Evolutionary conservation across 2,888 invertebrate genomes (phyloP).

Genomic region (Cloeon dipterum): DNA sequence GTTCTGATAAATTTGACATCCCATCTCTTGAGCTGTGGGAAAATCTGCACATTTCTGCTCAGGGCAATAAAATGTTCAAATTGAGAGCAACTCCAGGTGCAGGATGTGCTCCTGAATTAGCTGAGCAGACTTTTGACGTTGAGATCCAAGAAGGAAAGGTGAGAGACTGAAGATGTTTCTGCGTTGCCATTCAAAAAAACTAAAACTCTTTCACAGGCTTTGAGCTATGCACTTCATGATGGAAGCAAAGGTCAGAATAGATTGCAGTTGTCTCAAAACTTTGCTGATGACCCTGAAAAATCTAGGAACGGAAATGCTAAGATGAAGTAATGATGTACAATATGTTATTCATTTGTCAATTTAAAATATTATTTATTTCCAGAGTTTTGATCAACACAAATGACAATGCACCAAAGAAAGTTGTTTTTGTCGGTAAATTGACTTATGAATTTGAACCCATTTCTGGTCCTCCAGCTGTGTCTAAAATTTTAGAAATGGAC

Average conservation of each 20-base stretch:
- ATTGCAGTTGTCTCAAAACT: no score
- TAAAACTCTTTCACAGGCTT: slow-evolving; percentile 1
- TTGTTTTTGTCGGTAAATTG: no score
- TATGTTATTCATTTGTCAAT: background rate
- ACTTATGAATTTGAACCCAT: no score
- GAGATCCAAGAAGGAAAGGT: background rate
- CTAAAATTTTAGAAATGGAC: no score
- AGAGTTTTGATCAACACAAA: no score
- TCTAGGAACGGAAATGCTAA: slow-evolving; percentile 29
- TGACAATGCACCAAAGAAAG: no score
- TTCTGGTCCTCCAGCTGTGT: no score
- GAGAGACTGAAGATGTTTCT: no score
- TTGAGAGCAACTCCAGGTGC: slow-evolving; percentile 1
- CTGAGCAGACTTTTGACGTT: background rate
- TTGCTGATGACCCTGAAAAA: slow-evolving; percentile 25
- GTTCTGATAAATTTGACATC: background rate
- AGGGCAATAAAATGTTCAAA: slow-evolving; percentile 3
- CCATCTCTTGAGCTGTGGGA: slow-evolving; percentile 4
- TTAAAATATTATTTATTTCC: background rate
- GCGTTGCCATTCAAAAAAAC: no score
- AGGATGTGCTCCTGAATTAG: background rate
- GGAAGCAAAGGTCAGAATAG: background rate
- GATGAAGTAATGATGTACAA: slow-evolving; percentile 22
- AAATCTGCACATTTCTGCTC: background rate
- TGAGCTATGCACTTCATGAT: background rate